phyloP scores from a whole-genome alignment of 2,113 vertebrate genomes.

The Vulpes vulpes region DNA sequence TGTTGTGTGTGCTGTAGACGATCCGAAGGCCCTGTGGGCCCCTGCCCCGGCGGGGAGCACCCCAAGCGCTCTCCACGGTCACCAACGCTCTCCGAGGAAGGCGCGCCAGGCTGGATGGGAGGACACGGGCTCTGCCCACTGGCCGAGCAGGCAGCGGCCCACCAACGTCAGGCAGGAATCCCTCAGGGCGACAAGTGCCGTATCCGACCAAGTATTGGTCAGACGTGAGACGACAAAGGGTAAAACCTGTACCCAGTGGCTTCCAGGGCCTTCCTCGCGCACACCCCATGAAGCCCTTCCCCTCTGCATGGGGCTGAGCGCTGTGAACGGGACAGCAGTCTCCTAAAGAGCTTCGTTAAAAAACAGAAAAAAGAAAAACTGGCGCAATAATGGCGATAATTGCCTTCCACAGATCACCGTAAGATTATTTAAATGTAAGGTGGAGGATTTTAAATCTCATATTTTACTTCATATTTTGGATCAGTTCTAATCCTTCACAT shows the following conservation, averaged over 20 bases:
- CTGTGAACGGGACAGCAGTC: not conserved
- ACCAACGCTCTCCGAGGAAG: not conserved
- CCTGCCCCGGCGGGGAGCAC: no score
- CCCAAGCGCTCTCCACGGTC: not conserved
- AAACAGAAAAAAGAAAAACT: not conserved
- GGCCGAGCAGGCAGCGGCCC: not conserved
- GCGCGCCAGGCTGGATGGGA: not conserved
- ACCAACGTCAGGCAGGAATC: not conserved
- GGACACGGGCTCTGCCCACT: not conserved
- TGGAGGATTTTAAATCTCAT: not conserved
- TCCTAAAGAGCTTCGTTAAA: conserved; percentile 36
- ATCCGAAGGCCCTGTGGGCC: no score
- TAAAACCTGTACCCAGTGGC: not conserved
- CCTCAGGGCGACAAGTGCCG: not conserved
- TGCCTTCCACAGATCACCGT: not conserved
- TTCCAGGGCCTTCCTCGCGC: conserved; percentile 30
- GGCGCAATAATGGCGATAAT: not conserved
- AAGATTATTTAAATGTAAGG: not conserved
- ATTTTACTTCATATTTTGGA: not conserved
- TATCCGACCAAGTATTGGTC: not conserved
- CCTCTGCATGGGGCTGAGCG: not conserved
- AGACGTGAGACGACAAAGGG: not conserved
- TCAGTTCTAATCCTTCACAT: conserved; percentile 17
- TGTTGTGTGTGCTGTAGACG: not conserved
- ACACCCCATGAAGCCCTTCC: not conserved